These are phyloP conservation scores for Leucophora obtusa DNA, from an alignment of 2,888 invertebrate species.

Conservation along the genomic window DNA sequence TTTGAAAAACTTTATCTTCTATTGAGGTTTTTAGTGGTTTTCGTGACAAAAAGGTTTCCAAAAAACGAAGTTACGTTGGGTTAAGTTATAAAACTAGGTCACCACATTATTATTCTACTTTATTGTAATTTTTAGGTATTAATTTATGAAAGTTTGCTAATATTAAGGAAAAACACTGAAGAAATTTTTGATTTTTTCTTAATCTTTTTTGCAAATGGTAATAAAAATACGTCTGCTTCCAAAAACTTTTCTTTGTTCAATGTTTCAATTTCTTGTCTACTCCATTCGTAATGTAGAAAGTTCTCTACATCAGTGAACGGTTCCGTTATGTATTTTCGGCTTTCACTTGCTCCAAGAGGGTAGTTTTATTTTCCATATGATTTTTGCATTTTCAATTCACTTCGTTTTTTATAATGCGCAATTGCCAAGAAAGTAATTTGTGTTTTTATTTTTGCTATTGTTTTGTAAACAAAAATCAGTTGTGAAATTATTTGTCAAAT, in stretches of 20 bases:
- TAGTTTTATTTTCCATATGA: constrained; percentile 12
- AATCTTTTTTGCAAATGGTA: constrained; percentile 9
- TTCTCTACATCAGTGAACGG: constrained; percentile 29
- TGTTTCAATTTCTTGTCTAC: constrained; percentile 13
- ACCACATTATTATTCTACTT: constrained; percentile 35
- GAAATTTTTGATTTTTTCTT: neutral
- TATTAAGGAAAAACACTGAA: neutral
- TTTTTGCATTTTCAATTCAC: neutral
- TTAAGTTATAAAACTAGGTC: constrained; percentile 21
- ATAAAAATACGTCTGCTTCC: constrained; percentile 30
- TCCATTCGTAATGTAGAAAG: neutral
- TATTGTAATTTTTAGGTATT: neutral
- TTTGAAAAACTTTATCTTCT: neutral
- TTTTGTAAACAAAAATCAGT: constrained; percentile 35
- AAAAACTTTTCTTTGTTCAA: constrained; percentile 48
- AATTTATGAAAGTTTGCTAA: constrained; percentile 6
- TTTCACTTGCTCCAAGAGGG: constrained; percentile 24
- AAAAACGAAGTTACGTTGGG: constrained; percentile 25
- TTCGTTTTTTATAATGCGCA: constrained; percentile 25
- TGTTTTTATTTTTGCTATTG: constrained; percentile 2
- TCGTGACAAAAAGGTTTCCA: neutral
- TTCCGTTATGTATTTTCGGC: neutral
- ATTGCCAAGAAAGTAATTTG: constrained; percentile 4
- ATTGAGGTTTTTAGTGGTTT: constrained; percentile 43
- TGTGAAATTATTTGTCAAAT: neutral